Percentiles rank a stretch among this genome's conserved stretches.
phyloP scores from a whole-genome alignment of 2,113 vertebrate species.

The Passer montanus region DNA sequence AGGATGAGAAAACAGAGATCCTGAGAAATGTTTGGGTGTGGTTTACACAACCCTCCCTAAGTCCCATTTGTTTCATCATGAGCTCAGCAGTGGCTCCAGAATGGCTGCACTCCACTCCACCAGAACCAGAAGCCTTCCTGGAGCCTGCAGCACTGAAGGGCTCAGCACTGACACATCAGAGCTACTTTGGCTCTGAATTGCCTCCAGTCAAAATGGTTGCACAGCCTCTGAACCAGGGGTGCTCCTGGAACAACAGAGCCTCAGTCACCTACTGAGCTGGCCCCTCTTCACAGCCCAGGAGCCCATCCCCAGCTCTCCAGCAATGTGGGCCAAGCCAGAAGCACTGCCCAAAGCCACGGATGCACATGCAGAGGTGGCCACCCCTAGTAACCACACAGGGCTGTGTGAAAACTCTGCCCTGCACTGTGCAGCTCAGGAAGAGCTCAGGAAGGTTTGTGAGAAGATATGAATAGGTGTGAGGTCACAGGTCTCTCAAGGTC shows the following conservation, averaged over 20 bases:
- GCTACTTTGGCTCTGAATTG: background rate
- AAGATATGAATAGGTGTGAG: background rate
- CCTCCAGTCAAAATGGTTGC: background rate
- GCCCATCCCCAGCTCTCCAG: background rate
- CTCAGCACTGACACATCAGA: background rate
- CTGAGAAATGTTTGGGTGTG: background rate
- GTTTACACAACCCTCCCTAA: background rate
- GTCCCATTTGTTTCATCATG: background rate
- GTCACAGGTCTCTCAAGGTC: background rate
- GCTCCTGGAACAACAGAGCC: background rate
- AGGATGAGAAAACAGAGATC: background rate
- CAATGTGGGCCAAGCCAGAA: background rate
- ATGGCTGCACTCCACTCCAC: background rate
- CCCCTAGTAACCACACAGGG: background rate
- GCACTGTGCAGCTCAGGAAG: background rate
- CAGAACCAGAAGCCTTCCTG: background rate
- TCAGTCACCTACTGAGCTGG: background rate
- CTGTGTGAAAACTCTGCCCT: background rate
- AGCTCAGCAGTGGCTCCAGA: background rate
- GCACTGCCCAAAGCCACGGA: background rate
- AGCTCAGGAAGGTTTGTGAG: background rate
- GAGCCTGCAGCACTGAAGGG: background rate
- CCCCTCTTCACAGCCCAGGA: background rate
- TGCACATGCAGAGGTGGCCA: background rate
- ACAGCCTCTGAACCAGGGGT: background rate